Evolutionary conservation across 2,113 vertebrate genomes (phyloP).

Genomic region (Tor tambroides): DNA sequence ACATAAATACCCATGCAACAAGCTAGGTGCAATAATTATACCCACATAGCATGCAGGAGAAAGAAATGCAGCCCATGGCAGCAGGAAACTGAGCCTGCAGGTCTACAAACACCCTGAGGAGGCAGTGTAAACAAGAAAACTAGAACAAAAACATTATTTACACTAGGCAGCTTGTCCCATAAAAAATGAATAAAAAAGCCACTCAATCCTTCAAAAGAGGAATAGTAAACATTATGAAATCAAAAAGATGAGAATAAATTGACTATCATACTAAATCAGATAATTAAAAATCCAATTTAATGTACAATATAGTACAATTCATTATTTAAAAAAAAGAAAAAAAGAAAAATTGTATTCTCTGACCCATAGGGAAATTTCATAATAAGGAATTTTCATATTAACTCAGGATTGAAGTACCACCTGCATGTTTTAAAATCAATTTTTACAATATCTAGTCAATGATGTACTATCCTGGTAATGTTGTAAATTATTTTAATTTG

Average conservation of each 20-base stretch:
- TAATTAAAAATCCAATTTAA: not conserved
- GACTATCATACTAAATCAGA: not conserved
- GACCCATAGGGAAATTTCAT: not conserved
- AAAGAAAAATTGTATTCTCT: too few relatives aligned
- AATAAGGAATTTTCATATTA: not conserved
- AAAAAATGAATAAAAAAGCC: not conserved
- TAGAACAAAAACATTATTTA: not conserved
- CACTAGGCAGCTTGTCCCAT: not conserved
- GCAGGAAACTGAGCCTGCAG: not conserved
- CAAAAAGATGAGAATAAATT: not conserved
- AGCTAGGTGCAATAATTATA: not conserved
- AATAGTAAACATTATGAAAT: conserved; percentile 18
- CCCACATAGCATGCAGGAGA: not conserved
- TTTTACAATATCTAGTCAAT: not conserved
- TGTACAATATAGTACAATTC: not conserved
- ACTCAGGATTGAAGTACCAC: not conserved
- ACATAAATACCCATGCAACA: conserved; percentile 21
- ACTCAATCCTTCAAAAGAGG: not conserved
- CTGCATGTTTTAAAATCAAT: not conserved
- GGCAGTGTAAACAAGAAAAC: not conserved
- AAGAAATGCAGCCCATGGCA: not conserved
- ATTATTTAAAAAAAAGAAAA: not conserved
- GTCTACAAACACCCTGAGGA: conserved; percentile 1
- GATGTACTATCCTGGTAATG: not conserved
- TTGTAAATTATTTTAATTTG: not conserved